Evolutionary conservation across 2,113 vertebrate species (phyloP).

Genomic region (Epinephelus cyanopodus): DNA sequence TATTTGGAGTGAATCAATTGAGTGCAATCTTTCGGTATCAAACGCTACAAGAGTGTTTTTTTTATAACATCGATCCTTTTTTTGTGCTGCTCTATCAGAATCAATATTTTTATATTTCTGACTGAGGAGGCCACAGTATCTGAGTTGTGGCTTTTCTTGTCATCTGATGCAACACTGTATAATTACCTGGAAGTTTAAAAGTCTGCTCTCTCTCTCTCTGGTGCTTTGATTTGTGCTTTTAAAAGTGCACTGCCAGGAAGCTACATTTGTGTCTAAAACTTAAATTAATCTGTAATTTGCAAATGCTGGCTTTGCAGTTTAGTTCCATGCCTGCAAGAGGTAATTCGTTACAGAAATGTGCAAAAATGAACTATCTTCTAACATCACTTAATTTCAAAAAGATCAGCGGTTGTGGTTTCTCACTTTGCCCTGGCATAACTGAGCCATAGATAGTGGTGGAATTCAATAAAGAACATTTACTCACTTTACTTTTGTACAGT

Average conservation of each 20-base stretch:
- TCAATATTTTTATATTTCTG: conserved; percentile 58
- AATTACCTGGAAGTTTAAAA: conserved; percentile 17
- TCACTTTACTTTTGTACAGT: background rate
- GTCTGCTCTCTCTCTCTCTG: background rate
- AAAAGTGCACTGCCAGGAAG: background rate
- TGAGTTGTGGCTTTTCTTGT: conserved; percentile 21
- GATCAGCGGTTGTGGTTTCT: background rate
- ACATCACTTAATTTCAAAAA: background rate
- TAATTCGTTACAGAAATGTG: background rate
- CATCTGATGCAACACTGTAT: background rate
- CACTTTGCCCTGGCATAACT: background rate
- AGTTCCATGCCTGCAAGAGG: background rate
- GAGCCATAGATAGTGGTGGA: background rate
- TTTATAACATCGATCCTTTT: conserved; percentile 62
- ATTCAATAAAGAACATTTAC: background rate
- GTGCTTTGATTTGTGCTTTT: background rate
- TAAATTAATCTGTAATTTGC: background rate
- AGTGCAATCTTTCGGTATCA: conserved; percentile 52
- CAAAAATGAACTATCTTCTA: background rate
- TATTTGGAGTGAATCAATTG: conserved; percentile 65
- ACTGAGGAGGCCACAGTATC: background rate
- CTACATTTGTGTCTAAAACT: background rate
- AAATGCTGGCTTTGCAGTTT: background rate
- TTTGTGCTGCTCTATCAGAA: conserved; percentile 46
- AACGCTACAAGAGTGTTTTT: conserved; percentile 30